phyloP scores from a whole-genome alignment of 2,113 vertebrate genomes.

The Fregetta grallaria region DNA sequence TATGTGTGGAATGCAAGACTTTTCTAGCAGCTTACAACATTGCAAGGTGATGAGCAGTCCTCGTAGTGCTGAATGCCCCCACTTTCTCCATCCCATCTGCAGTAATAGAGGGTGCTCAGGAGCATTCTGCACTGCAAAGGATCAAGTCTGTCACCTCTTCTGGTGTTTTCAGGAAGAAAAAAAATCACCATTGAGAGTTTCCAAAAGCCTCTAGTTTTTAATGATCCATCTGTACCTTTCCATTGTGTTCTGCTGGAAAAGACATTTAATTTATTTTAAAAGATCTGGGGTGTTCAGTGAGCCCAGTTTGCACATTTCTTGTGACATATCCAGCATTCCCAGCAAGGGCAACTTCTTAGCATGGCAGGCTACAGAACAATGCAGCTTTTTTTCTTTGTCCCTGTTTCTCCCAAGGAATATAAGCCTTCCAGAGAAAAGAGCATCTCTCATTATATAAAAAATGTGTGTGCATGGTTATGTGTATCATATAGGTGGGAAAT shows the following conservation, averaged over 20 bases:
- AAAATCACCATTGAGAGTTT: slow-evolving; percentile 38
- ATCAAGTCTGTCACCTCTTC: slow-evolving; percentile 45
- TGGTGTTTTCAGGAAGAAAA: slow-evolving; percentile 45
- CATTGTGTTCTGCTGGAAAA: slow-evolving; percentile 52
- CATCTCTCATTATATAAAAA: slow-evolving; percentile 30
- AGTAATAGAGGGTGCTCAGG: slow-evolving; percentile 7
- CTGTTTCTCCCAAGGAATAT: slow-evolving; percentile 19
- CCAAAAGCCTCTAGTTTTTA: slow-evolving; percentile 53
- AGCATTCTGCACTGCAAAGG: slow-evolving; percentile 18
- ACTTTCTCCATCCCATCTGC: not conserved
- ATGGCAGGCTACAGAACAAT: slow-evolving; percentile 25
- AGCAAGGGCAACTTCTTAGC: slow-evolving; percentile 43
- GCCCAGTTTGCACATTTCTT: slow-evolving; percentile 29
- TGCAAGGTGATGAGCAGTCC: not conserved
- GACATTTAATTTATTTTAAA: slow-evolving; percentile 59
- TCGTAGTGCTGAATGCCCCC: not conserved
- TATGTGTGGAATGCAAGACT: not conserved
- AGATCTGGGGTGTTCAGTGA: slow-evolving; percentile 20
- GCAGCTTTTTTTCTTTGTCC: slow-evolving; percentile 16
- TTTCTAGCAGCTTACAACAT: not conserved
- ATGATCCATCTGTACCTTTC: slow-evolving; percentile 50
- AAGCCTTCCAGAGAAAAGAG: slow-evolving; percentile 16
- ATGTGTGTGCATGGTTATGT: not conserved
- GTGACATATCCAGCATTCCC: not conserved
- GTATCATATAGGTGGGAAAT: slow-evolving; percentile 39